Conservation (phyloP, 2,113 vertebrate species). For the Cettia cetti region DNA sequence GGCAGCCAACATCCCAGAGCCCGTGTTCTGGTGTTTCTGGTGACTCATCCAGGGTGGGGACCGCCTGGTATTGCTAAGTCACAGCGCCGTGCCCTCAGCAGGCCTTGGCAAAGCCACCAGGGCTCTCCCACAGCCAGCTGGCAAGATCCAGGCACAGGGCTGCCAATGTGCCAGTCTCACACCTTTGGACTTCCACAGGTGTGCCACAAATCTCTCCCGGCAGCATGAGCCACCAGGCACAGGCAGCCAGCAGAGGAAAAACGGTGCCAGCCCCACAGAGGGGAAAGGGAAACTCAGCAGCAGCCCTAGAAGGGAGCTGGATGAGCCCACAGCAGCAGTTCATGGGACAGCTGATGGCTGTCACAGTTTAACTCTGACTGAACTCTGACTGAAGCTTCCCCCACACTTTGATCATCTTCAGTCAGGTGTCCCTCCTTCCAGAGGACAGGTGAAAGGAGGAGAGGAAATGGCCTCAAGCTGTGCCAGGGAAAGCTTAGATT, state of each 20-base stretch:
- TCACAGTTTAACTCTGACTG: not conserved
- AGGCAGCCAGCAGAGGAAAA: accelerated
- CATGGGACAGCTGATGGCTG: not conserved
- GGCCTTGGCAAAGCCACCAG: not conserved
- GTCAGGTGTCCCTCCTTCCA: not conserved
- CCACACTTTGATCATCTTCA: not conserved
- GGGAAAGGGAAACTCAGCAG: not conserved
- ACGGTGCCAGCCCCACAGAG: not conserved
- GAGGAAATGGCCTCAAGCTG: not conserved
- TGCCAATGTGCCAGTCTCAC: not conserved
- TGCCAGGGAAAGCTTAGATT: not conserved
- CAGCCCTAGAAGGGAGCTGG: not conserved
- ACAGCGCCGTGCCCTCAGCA: accelerated
- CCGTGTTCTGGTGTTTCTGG: accelerated
- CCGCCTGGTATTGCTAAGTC: not conserved
- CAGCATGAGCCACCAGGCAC: accelerated
- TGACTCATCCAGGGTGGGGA: not conserved
- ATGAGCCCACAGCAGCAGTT: not conserved
- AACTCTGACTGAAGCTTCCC: not conserved
- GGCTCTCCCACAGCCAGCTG: not conserved
- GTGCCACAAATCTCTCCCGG: not conserved
- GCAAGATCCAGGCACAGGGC: not conserved
- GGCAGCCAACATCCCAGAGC: not conserved
- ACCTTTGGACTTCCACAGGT: not conserved
- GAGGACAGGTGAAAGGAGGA: not conserved